Evolutionary conservation across 2,888 invertebrate genomes (phyloP), one percentile per base, ranked within the genome.

Genomic region (Rhagonycha lutea): DNA sequence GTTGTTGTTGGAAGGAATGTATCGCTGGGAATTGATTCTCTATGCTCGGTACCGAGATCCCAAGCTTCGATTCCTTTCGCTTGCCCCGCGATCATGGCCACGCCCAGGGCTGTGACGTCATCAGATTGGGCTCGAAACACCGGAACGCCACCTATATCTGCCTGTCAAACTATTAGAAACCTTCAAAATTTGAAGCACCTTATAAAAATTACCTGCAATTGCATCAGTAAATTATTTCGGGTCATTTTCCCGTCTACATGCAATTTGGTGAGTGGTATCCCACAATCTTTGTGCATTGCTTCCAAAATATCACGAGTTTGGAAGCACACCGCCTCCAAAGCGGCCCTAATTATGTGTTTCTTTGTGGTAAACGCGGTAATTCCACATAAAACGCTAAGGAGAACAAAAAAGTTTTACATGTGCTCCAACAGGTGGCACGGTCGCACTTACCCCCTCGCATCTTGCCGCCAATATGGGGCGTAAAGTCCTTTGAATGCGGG

Each of bases 381-480:
- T 0, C 98, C 98, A 85, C 98, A 98, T 79, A 98, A 95, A 12
- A 96, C 86, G 77, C 93, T 92, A 83, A n/a, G n/a, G 62, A 85
- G 84, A 72, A 75, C 68, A 63, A 10, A 63, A 12, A 8, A 14
- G 62, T 26, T 24, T 70, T 24, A 26, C 3, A 4, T 29, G 32
- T 26, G 14, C 14, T 14, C 12, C 47, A 65, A 32, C 47, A 73
- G 23, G 29, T 18, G 14, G 8, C 14, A 14, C 5, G 8, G 12
- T 4, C 1, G 83, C 84, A 92, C 88, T 86, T 84, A 92, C 95
- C 97, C 98, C 86, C 98, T 91, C 0, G 99, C 99, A 87, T 98
- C 97, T 84, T 96, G 95, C 84, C 98, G 92, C 99, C 99, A 99
- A 85, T 99, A 97, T 0, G 99, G 99, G 72, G 99, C 98, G 88